These are phyloP conservation scores for Trichomalopsis sarcophagae DNA, from an alignment of 1,140 invertebrate species.

Conservation along the genomic window DNA sequence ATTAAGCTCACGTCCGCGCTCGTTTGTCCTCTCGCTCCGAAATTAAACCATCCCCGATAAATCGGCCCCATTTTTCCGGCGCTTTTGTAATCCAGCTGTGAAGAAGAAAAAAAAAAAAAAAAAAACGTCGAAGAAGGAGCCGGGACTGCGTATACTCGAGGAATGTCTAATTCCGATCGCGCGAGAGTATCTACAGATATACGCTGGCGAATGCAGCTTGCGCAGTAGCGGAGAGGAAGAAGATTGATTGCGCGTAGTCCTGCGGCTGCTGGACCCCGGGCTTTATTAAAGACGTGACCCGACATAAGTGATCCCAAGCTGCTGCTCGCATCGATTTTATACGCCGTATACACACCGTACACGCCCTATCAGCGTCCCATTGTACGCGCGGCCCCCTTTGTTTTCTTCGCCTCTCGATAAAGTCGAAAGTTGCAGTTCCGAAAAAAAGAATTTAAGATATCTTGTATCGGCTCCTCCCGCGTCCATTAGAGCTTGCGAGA, in stretches of 20 bases:
- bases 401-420: background rate
- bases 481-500: conserved; percentile 25
- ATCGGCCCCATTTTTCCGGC: background rate
- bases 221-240: background rate
- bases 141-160: background rate
- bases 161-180: conserved; percentile 65
- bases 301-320: conserved; percentile 64
- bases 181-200: conserved; percentile 39
- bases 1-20: conserved; percentile 41
- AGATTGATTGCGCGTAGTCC: background rate
- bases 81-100: background rate
- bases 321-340: conserved; percentile 66
- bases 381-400: background rate
- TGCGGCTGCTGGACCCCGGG: conserved; percentile 33
- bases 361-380: background rate
- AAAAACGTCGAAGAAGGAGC: background rate
- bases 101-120: background rate
- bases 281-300: conserved; percentile 73
- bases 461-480: background rate
- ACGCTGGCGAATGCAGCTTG: background rate
- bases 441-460: background rate
- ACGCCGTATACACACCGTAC: background rate
- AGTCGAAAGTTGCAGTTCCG: too few relatives aligned
- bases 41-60: conserved; percentile 18
- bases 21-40: conserved; percentile 14